Percentiles rank a stretch among this genome's conserved stretches.
Evolutionary conservation across 2,113 vertebrate genomes (phyloP).

Genomic region (Seriola rivoliana): DNA sequence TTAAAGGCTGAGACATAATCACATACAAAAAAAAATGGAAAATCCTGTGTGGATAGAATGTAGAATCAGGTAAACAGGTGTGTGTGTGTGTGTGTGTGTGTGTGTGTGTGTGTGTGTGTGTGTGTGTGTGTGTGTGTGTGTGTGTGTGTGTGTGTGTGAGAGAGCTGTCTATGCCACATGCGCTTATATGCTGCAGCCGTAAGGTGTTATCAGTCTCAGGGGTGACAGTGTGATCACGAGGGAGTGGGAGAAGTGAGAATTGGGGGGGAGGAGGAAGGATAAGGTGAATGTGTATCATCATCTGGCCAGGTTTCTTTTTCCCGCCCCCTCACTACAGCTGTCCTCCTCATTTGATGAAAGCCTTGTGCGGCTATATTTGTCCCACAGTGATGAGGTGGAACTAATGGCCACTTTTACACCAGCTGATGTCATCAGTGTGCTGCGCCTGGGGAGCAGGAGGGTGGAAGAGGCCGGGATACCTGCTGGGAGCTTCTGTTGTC

Average conservation of each 20-base stretch:
- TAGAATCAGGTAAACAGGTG: slow-evolving; percentile 51
- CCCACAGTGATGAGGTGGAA: slow-evolving; percentile 83
- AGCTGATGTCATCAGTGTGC: slow-evolving; percentile 81
- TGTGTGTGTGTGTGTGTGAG: neutral
- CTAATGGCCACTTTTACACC: slow-evolving; percentile 82
- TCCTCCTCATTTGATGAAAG: slow-evolving; percentile 78
- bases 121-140: neutral
- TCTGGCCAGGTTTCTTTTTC: slow-evolving; percentile 79
- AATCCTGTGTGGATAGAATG: slow-evolving; percentile 16
- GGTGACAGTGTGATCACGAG: slow-evolving; percentile 53
- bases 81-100: neutral
- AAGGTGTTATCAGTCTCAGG: slow-evolving; percentile 62
- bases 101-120: neutral
- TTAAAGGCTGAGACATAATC: slow-evolving; percentile 52
- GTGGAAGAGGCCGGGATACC: slow-evolving; percentile 46
- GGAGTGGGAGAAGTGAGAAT: slow-evolving; percentile 61
- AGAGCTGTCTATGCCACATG: slow-evolving; percentile 19
- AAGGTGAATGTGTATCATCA: slow-evolving; percentile 75
- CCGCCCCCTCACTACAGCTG: slow-evolving; percentile 79
- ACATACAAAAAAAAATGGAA: slow-evolving; percentile 20
- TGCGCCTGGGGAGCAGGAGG: slow-evolving; percentile 56
- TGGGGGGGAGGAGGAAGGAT: slow-evolving; percentile 56
- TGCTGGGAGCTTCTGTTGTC: slow-evolving; percentile 65
- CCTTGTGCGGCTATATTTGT: slow-evolving; percentile 80
- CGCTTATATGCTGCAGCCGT: slow-evolving; percentile 36